These are phyloP conservation scores for Caerostris darwini DNA, from an alignment of 1,140 invertebrate genomes.

Conservation along the genomic window DNA sequence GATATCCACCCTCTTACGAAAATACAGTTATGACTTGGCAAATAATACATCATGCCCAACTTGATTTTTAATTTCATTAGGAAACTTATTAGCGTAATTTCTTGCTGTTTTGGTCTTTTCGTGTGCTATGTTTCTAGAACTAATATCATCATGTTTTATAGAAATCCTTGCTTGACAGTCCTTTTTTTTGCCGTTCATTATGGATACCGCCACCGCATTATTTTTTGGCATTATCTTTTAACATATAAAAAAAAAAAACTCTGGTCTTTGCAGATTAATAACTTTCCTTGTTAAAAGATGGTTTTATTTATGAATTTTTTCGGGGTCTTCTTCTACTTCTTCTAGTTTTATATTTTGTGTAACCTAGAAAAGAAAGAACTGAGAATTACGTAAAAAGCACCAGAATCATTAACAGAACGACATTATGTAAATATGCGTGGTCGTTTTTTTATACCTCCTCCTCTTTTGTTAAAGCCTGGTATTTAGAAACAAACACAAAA, in stretches of 20 bases:
- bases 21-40: constrained; percentile 15
- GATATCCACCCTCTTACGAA: neutral
- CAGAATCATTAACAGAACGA: constrained; percentile 62
- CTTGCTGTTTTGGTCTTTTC: constrained; percentile 14
- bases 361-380: neutral
- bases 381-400: constrained; percentile 43
- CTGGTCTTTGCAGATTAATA: neutral
- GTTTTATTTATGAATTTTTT: constrained; percentile 36
- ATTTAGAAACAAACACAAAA: constrained; percentile 55
- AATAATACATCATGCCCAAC: constrained; percentile 14
- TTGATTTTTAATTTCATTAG: constrained; percentile 51
- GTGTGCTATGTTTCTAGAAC: neutral
- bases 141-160: neutral
- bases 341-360: neutral
- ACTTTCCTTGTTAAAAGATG: constrained; percentile 35
- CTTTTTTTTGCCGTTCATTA: constrained; percentile 41
- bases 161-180: constrained; percentile 33
- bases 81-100: constrained; percentile 42
- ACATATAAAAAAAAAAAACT: constrained; percentile 9
- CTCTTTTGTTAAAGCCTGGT: constrained; percentile 52
- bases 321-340: neutral
- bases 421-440: constrained; percentile 71
- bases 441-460: constrained; percentile 50
- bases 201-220: neutral
- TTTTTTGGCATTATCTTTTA: neutral